Conservation (phyloP, 1,140 invertebrate genomes). For the Hyposmocoma kahamanoa region DNA sequence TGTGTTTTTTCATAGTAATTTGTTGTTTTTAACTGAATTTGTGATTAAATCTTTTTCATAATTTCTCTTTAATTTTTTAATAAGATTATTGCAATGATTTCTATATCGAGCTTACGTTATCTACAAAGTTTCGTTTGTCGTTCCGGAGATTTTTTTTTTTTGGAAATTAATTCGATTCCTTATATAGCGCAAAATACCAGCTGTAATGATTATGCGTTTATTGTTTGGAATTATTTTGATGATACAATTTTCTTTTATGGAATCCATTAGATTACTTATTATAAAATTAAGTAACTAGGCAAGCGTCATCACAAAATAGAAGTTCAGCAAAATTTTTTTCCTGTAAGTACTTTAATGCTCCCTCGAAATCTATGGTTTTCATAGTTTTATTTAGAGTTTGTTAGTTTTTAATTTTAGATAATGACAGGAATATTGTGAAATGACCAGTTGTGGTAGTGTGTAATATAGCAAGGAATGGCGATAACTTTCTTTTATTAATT, state of each 20-base stretch:
- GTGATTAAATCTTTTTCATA: constrained; percentile 14
- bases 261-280: neutral
- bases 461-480: neutral
- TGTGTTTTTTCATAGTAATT: constrained; percentile 15
- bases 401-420: neutral
- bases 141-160: constrained; percentile 6
- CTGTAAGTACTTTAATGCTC: neutral
- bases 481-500: neutral
- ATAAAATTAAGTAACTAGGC: neutral
- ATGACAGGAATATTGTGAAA: neutral
- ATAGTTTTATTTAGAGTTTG: neutral
- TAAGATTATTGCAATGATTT: constrained; percentile 20
- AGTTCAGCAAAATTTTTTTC: neutral
- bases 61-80: constrained; percentile 18
- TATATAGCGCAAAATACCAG: constrained; percentile 21
- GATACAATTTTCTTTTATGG: neutral
- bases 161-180: constrained; percentile 15
- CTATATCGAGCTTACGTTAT: constrained; percentile 17
- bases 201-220: constrained; percentile 15
- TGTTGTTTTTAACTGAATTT: constrained; percentile 14
- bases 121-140: constrained; percentile 8
- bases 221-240: neutral
- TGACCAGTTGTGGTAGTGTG: constrained; percentile 13
- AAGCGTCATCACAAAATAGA: neutral
- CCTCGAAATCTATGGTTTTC: neutral